Evolutionary conservation across 1,140 invertebrate genomes (phyloP).

Genomic region (Onthophagus taurus): DNA sequence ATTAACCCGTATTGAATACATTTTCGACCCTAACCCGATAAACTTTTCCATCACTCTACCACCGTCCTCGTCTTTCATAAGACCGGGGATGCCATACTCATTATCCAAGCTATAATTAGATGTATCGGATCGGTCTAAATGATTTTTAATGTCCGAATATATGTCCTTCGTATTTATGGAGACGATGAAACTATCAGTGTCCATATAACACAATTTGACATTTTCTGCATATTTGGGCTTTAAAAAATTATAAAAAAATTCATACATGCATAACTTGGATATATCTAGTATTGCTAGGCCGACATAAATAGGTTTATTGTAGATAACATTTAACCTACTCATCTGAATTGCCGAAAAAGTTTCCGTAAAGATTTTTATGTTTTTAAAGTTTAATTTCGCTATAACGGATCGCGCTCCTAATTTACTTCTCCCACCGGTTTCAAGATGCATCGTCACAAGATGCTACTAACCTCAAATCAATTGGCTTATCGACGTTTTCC

Average conservation of each 20-base stretch:
- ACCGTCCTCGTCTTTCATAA: neutral
- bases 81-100: neutral
- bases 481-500: constrained; percentile 38
- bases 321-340: neutral
- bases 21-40: neutral
- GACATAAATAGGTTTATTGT: neutral
- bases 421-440: too few relatives aligned
- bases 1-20: neutral
- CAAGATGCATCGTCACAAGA: too few relatives aligned
- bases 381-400: too few relatives aligned
- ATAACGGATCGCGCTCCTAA: too few relatives aligned
- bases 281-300: neutral
- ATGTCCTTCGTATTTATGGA: constrained; percentile 36
- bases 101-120: neutral
- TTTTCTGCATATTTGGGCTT: constrained; percentile 24
- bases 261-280: neutral
- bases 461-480: too few relatives aligned
- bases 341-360: too few relatives aligned
- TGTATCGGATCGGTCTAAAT: neutral
- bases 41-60: neutral
- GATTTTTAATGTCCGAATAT: constrained; percentile 28
- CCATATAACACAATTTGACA: constrained; percentile 31
- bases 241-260: neutral
- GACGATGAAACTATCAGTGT: constrained; percentile 39
- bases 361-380: too few relatives aligned